Evolutionary conservation across 2,888 invertebrate genomes (phyloP).

Genomic region (Ochropacha duplaris): DNA sequence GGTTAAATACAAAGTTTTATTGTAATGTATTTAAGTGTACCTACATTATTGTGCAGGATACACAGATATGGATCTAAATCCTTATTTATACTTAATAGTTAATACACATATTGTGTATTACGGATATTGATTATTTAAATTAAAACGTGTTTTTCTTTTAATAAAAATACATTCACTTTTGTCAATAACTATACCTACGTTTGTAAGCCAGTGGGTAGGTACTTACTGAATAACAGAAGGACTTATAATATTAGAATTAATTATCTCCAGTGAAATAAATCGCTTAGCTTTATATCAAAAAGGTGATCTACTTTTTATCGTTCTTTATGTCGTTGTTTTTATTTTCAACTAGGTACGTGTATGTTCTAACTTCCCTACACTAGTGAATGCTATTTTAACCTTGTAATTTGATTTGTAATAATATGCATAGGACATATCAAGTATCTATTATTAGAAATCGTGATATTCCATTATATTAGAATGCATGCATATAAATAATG

Average conservation of each 20-base stretch:
- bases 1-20: too few relatives aligned
- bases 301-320: slow-evolving; percentile 13
- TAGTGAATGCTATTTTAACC: slow-evolving; percentile 35
- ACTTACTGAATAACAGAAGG: background rate
- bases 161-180: background rate
- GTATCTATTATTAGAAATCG: background rate
- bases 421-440: too few relatives aligned
- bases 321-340: background rate
- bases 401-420: slow-evolving; percentile 16
- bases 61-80: too few relatives aligned
- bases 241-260: background rate
- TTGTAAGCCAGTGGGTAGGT: background rate
- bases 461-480: background rate
- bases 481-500: background rate
- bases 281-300: slow-evolving; percentile 2
- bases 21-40: too few relatives aligned
- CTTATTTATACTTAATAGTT: too few relatives aligned
- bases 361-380: background rate
- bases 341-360: background rate
- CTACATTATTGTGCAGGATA: too few relatives aligned
- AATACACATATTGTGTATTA: background rate
- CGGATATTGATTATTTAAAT: background rate
- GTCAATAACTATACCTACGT: background rate
- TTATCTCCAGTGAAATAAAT: background rate
- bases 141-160: background rate